Evolutionary conservation across 1,140 invertebrate genomes (phyloP).

Genomic region (Drosophila sp.): DNA sequence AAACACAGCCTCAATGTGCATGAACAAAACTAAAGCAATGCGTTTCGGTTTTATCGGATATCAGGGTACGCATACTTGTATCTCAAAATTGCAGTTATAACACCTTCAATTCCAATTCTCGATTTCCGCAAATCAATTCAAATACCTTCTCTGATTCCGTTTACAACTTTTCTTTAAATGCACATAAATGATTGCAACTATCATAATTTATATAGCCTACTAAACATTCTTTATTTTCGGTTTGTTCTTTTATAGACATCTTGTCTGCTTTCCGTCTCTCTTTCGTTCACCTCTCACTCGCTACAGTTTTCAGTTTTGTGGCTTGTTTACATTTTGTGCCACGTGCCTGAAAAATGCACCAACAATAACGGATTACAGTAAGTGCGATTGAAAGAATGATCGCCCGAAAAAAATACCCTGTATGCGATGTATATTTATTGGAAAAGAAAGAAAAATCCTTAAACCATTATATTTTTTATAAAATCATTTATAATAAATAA

Average conservation of each 20-base stretch:
- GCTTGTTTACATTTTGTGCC: slow-evolving; percentile 79
- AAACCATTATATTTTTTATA: too few relatives aligned
- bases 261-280: not conserved
- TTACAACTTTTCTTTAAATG: too few relatives aligned
- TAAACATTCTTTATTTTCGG: not conserved
- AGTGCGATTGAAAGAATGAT: not conserved
- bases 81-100: too few relatives aligned
- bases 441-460: not conserved
- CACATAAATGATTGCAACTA: too few relatives aligned
- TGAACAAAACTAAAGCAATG: slow-evolving; percentile 59
- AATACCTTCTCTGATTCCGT: too few relatives aligned
- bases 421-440: too few relatives aligned
- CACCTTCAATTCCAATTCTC: too few relatives aligned
- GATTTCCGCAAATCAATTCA: too few relatives aligned
- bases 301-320: slow-evolving; percentile 58
- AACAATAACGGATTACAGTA: slow-evolving; percentile 39
- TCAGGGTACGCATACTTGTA: too few relatives aligned
- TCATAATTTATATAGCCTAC: too few relatives aligned
- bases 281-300: slow-evolving; percentile 44
- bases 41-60: not conserved
- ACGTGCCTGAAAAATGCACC: slow-evolving; percentile 61
- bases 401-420: slow-evolving; percentile 35
- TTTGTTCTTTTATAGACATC: not conserved
- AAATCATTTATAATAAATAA: too few relatives aligned
- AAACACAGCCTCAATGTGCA: slow-evolving; percentile 51